Evolutionary conservation across 2,113 vertebrate species (phyloP).

Genomic region (Phylloscopus whistleri): DNA sequence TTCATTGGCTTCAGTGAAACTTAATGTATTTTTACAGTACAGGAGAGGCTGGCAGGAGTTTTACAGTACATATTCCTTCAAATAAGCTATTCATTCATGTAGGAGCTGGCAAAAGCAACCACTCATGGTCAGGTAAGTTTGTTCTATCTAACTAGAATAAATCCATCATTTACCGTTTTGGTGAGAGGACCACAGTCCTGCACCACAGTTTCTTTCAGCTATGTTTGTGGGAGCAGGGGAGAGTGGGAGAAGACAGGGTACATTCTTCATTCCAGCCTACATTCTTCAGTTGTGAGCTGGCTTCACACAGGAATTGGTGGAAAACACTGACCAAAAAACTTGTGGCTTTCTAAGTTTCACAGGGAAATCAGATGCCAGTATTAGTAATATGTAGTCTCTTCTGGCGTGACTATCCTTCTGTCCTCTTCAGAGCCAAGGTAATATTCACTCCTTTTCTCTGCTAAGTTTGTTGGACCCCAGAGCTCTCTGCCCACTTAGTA

Average conservation of each 20-base stretch:
- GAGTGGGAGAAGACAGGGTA: background rate
- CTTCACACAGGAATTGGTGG: background rate
- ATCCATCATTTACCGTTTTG: background rate
- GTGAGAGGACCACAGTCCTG: background rate
- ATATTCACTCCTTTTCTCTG: background rate
- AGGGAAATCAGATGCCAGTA: background rate
- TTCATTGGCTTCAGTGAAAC: background rate
- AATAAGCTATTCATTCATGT: background rate
- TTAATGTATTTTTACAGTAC: background rate
- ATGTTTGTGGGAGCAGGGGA: background rate
- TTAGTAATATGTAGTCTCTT: background rate
- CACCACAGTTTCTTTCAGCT: background rate
- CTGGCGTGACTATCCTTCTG: background rate
- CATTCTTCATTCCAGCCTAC: background rate
- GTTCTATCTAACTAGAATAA: background rate
- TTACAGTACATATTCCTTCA: background rate
- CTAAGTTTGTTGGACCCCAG: fast-evolving
- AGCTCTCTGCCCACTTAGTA: background rate
- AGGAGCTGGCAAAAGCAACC: background rate
- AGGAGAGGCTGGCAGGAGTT: background rate
- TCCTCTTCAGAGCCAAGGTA: background rate
- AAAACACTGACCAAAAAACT: background rate
- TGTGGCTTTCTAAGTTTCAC: background rate
- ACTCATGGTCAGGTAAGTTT: background rate
- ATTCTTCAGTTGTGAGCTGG: background rate